Percentiles rank a stretch among this genome's conserved stretches.
phyloP scores from a whole-genome alignment of 2,888 invertebrate species.

The Myopa tessellatipennis region DNA sequence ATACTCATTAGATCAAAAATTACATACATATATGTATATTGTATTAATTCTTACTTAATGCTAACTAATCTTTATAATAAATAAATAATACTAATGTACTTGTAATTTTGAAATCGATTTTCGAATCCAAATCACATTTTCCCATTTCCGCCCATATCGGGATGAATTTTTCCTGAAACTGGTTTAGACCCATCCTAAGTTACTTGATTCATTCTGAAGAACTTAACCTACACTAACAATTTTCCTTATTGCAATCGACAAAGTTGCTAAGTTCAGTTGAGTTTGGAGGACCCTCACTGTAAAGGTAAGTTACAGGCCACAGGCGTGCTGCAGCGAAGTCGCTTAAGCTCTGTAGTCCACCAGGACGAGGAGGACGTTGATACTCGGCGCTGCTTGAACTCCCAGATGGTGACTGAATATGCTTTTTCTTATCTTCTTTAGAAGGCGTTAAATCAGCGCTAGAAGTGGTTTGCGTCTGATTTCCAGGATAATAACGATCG shows the following conservation, averaged over 20 bases:
- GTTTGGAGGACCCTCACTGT: constrained; percentile 83
- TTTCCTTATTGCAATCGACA: constrained; percentile 68
- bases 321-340: constrained; percentile 69
- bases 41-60: constrained; percentile 5
- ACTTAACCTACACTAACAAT: constrained; percentile 56
- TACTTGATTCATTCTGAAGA: neutral
- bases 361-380: constrained; percentile 66
- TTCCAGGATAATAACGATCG: constrained; percentile 79
- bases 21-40: neutral
- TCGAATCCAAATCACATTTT: neutral
- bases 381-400: constrained; percentile 56
- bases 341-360: constrained; percentile 64
- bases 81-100: constrained; percentile 24
- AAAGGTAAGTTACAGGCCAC: constrained; percentile 87
- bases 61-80: constrained; percentile 27
- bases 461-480: constrained; percentile 61
- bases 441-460: constrained; percentile 68
- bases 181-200: constrained; percentile 20
- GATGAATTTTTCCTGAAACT: constrained; percentile 18
- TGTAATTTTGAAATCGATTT: constrained; percentile 27
- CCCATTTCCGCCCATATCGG: too few relatives aligned
- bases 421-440: constrained; percentile 57
- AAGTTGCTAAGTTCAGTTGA: constrained; percentile 71
- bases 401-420: constrained; percentile 40
- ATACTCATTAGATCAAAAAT: too few relatives aligned